Evolutionary conservation across 2,888 invertebrate species (phyloP).

Genomic region (Glaucopsyche alexis): DNA sequence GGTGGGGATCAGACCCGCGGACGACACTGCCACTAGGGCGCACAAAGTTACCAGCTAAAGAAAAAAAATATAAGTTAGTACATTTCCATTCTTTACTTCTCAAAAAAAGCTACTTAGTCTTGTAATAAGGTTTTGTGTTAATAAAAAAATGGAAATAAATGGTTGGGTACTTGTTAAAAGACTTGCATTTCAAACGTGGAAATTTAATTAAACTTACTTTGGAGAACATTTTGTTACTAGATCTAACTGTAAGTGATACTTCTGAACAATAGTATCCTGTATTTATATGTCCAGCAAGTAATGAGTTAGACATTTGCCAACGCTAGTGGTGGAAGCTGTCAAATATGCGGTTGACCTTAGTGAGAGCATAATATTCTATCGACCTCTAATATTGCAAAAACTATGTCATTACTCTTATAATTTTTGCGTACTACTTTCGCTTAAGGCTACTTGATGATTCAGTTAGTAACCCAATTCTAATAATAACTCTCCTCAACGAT

Average conservation of each 20-base stretch:
- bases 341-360: conserved; percentile 34
- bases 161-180: too few species aligned
- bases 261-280: conserved; percentile 30
- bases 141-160: too few species aligned
- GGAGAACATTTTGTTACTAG: conserved; percentile 39
- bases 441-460: neutral
- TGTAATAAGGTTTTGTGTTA: too few species aligned
- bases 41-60: conserved; percentile 46
- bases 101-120: neutral
- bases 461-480: neutral
- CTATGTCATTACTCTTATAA: conserved; percentile 15
- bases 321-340: conserved; percentile 37
- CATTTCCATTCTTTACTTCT: neutral
- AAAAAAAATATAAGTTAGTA: conserved; percentile 26
- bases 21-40: conserved; percentile 47
- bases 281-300: conserved; percentile 36
- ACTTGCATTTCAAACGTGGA: too few species aligned
- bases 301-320: conserved; percentile 24
- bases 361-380: conserved; percentile 21
- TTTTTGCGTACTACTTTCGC: conserved; percentile 23
- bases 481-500: too few species aligned
- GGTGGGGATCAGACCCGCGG: conserved; percentile 50
- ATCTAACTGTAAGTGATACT: conserved; percentile 36
- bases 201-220: conserved; percentile 39
- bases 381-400: conserved; percentile 24